Conservation (phyloP, 2,888 invertebrate genomes). For the Zootermopsis nevadensis region DNA sequence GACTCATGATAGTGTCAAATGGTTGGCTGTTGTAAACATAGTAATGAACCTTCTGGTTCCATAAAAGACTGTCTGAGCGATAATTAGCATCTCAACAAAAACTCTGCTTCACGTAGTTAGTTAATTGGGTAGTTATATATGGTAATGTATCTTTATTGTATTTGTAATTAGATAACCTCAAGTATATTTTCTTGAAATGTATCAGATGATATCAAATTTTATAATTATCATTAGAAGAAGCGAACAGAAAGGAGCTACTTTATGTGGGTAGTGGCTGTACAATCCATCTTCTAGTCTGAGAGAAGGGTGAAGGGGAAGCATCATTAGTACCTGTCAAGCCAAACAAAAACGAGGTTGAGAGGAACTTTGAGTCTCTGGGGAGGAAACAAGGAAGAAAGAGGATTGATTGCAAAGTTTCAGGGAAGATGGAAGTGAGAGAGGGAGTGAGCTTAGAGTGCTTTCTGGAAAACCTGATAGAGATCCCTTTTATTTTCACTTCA, state of each 20-base stretch:
- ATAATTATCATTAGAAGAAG: neutral
- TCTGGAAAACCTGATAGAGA: constrained; percentile 19
- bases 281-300: neutral
- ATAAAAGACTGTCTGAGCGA: too few relatives aligned
- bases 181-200: too few relatives aligned
- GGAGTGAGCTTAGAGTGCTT: constrained; percentile 6
- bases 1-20: too few relatives aligned
- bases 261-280: neutral
- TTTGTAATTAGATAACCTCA: too few relatives aligned
- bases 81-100: too few relatives aligned
- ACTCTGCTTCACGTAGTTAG: too few relatives aligned
- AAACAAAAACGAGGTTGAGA: constrained; percentile 34
- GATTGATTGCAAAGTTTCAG: constrained; percentile 16
- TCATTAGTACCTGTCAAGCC: constrained; percentile 48
- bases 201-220: too few relatives aligned
- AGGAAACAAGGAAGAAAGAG: constrained; percentile 14
- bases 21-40: too few relatives aligned
- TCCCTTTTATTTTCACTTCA: constrained; percentile 13
- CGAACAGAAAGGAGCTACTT: neutral
- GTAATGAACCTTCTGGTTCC: too few relatives aligned
- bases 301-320: constrained; percentile 17
- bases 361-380: neutral
- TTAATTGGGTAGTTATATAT: too few relatives aligned
- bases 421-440: neutral
- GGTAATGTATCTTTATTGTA: too few relatives aligned